Conservation (phyloP, 2,888 invertebrate species). For the Fragum fragum region DNA sequence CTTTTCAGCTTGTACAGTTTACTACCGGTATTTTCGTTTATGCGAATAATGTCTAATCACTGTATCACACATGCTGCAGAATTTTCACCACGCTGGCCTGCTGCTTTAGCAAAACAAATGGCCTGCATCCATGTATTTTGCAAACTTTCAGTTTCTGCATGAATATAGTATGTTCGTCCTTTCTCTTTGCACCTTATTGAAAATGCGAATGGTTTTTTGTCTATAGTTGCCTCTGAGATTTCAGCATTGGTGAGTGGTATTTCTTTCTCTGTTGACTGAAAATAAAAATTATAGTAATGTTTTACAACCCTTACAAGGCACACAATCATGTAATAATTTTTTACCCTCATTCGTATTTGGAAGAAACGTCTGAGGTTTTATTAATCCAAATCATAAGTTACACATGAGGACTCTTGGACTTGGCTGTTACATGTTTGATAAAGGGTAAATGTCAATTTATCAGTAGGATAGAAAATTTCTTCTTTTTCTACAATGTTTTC, state of each 20-base stretch:
- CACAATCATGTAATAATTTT: no score
- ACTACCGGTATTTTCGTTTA: neutral
- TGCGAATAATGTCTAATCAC: neutral
- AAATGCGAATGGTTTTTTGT: constrained; percentile 85
- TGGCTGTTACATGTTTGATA: no score
- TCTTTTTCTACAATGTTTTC: no score
- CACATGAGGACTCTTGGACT: no score
- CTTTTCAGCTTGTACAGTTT: no score
- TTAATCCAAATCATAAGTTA: no score
- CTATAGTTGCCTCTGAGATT: constrained; percentile 84
- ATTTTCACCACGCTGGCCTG: constrained; percentile 79
- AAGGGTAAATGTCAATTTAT: no score
- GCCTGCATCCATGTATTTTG: constrained; percentile 87
- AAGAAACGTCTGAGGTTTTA: no score
- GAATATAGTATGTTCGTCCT: constrained; percentile 84
- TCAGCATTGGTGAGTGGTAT: constrained; percentile 84
- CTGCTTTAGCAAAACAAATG: constrained; percentile 86
- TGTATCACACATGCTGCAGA: constrained; percentile 82
- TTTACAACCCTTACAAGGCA: no score
- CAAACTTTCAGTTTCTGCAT: constrained; percentile 83
- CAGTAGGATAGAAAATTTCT: no score
- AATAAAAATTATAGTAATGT: constrained; percentile 56
- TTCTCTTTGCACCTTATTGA: constrained; percentile 84
- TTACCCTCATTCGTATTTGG: no score
- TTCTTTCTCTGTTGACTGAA: constrained; percentile 82